These are phyloP conservation scores for Microctenopoma lineatum DNA, from an alignment of 2,797 vertebrate species.

Conservation along the genomic window DNA sequence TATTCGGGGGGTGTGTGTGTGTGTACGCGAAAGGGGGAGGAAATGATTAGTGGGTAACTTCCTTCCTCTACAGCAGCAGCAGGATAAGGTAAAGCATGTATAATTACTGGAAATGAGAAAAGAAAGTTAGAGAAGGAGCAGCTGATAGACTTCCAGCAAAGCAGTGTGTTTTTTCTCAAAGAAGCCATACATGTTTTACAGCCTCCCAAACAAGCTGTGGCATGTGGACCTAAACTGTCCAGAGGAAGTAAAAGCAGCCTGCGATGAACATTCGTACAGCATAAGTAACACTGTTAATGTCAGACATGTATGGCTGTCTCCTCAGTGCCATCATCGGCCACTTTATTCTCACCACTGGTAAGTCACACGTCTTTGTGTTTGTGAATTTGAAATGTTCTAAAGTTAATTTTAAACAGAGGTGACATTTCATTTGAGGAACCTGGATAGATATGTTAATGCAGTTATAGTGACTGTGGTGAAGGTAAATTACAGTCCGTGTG, in stretches of 20 bases:
- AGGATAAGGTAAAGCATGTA: slow-evolving; percentile 15
- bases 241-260: not conserved
- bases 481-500: not conserved
- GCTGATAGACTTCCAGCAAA: too few relatives aligned
- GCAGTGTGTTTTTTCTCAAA: not conserved
- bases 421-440: not conserved
- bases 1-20: slow-evolving; percentile 8
- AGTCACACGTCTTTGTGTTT: slow-evolving; percentile 23
- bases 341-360: slow-evolving; percentile 44
- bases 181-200: not conserved
- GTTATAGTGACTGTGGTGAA: not conserved
- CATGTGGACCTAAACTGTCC: not conserved
- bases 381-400: not conserved
- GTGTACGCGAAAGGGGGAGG: not conserved
- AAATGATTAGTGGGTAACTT: slow-evolving; percentile 7
- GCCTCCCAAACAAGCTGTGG: not conserved
- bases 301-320: slow-evolving; percentile 56
- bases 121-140: slow-evolving; percentile 37
- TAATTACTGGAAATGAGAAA: slow-evolving; percentile 11
- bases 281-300: not conserved
- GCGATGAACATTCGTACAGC: not conserved
- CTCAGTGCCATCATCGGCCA: slow-evolving; percentile 44
- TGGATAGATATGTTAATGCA: not conserved
- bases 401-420: not conserved
- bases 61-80: slow-evolving; percentile 51